Evolutionary conservation across 1,140 invertebrate genomes (phyloP).

Genomic region (Cephus cinctus): DNA sequence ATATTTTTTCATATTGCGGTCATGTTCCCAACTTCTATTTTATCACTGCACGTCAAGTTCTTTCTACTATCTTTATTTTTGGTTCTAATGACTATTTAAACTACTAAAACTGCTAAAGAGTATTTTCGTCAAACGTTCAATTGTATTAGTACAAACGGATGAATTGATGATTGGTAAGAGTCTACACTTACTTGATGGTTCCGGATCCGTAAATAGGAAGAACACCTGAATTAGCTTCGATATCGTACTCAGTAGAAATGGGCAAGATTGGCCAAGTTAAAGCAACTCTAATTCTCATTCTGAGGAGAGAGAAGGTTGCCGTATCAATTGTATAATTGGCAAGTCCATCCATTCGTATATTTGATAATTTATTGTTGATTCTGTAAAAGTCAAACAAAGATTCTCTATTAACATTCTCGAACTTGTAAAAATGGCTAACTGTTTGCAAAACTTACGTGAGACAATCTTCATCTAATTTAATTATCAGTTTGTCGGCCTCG

Average conservation of each 20-base stretch:
- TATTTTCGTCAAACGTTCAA: background rate
- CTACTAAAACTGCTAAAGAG: background rate
- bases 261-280: constrained; percentile 12
- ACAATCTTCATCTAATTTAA: background rate
- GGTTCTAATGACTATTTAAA: background rate
- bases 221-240: background rate
- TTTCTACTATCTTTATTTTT: background rate
- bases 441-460: no score
- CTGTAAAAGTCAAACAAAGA: no score
- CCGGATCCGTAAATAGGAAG: constrained; percentile 13
- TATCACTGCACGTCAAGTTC: background rate
- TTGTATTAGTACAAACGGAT: no score
- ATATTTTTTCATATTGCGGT: no score
- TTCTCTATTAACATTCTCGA: no score
- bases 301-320: background rate
- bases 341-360: background rate
- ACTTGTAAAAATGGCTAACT: no score
- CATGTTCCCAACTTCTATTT: background rate
- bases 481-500: rapidly evolving
- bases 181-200: constrained; percentile 7
- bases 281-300: background rate
- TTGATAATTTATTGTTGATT: background rate
- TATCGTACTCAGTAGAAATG: constrained; percentile 1
- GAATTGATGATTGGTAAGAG: no score
- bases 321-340: constrained; percentile 8